Evolutionary conservation across 2,888 invertebrate species (phyloP), one percentile per base, ranked within the genome.

Genomic region (Eurytoma californica): DNA sequence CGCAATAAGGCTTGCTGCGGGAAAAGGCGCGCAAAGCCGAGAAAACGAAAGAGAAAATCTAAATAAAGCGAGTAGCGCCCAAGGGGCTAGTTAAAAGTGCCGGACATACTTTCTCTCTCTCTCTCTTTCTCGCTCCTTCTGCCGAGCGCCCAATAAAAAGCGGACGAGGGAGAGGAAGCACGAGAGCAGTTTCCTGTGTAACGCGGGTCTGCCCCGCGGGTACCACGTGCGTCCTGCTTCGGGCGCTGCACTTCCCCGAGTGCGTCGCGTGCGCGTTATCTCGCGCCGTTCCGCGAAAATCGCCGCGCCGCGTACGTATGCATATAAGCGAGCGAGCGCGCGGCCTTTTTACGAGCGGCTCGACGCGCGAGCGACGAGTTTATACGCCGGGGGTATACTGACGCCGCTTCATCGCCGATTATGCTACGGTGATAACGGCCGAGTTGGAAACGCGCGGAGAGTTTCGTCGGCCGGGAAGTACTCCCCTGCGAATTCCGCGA

Each of bases 41-140:
- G 63, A 63, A 72, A 72, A 30, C 53, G 55, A 30, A 20, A 28
- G 65, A 63, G 73, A 57, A 57, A 66, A 73, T 73, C 66, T 57
- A 73, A 73, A 73, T 66, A 66, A 73, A 73, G 57, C 55, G 14
- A 66, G 47, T n/a, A n/a, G 47, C 16, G 53, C 73, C 73, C 63
- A 53, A 14, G 39, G 55, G 65, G 65, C 39, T 55, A 53, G 65
- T 55, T 65, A 24, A 39, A 73, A 63, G 30, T 16, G 63, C 28
- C 68, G 39, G 16, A 24, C 12, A 68, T 30, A 18, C 53, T 53
- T n/a, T 53, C 53, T 53, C 53, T 14, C 53, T 53, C 53, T 53
- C 53, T 53, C 53, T 12, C n/a, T 53, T 9, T 14, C 14, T 14
- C 13, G 13, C 14, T 14, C 53, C n/a, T 3, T 3, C 49, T 24